phyloP scores from a whole-genome alignment of 92 coral and sea anemone genomes.

The Micromussa lordhowensis region DNA sequence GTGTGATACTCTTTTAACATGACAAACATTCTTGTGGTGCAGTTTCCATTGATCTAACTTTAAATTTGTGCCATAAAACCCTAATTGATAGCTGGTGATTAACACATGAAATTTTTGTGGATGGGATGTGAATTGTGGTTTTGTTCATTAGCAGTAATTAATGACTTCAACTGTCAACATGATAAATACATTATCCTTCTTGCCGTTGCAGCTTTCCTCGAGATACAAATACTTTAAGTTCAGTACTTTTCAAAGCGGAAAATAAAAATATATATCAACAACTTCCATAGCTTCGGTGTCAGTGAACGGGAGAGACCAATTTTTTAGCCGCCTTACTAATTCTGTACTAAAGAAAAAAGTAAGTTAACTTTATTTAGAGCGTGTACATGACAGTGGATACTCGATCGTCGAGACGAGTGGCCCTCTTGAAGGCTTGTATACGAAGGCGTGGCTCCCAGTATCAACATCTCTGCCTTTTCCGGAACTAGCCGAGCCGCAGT shows the following conservation, averaged over 20 bases:
- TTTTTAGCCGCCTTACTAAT: too few species aligned
- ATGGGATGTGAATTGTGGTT: not conserved
- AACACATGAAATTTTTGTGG: not conserved
- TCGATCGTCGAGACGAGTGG: too few species aligned
- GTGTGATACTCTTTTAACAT: not conserved
- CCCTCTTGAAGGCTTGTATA: not conserved
- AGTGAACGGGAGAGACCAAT: not conserved
- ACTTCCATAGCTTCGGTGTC: not conserved
- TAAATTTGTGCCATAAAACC: not conserved
- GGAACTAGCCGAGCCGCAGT: not conserved
- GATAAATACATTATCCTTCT: not conserved
- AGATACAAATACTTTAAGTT: not conserved
- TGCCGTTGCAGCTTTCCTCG: not conserved
- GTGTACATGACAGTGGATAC: too few species aligned
- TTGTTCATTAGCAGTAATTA: not conserved
- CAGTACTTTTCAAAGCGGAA: not conserved
- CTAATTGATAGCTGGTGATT: not conserved
- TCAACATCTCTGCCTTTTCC: not conserved
- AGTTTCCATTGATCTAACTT: not conserved
- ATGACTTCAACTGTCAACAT: not conserved
- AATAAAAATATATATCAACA: not conserved
- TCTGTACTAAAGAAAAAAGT: too few species aligned
- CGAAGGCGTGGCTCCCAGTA: not conserved
- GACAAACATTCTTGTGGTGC: not conserved
- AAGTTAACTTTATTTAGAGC: too few species aligned